Conservation (phyloP, 1,140 invertebrate species). For the Sweltsa coloradensis region DNA sequence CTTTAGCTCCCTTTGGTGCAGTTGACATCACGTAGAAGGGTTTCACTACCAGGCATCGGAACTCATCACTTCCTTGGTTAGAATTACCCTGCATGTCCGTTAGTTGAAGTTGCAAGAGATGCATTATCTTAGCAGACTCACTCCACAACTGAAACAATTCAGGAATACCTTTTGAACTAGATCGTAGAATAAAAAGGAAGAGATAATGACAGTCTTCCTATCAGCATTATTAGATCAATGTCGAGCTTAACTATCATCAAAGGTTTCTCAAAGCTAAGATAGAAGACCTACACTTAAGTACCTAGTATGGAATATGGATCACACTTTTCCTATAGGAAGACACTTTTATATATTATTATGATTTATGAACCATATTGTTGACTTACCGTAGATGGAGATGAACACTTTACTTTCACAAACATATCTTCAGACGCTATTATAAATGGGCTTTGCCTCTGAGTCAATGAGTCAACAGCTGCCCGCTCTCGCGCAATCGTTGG, state of each 20-base stretch:
- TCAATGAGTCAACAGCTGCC: background rate
- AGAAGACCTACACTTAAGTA: too few species aligned
- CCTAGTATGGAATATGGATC: too few species aligned
- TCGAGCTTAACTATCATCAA: too few species aligned
- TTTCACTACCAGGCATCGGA: background rate
- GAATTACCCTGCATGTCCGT: background rate
- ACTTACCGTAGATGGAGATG: background rate
- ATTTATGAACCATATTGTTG: background rate
- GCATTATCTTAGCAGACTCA: background rate
- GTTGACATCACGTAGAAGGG: conserved; percentile 1
- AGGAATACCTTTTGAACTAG: too few species aligned
- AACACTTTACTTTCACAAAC: background rate
- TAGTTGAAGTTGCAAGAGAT: background rate
- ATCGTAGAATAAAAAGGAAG: too few species aligned
- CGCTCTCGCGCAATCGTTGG: conserved; percentile 3
- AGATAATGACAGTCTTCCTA: too few species aligned
- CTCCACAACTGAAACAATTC: conserved; percentile 1
- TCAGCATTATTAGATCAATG: too few species aligned
- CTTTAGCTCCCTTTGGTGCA: too few species aligned
- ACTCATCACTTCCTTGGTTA: background rate
- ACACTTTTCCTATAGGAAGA: too few species aligned
- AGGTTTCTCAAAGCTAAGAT: too few species aligned
- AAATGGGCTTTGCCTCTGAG: conserved; percentile 1
- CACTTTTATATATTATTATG: too few species aligned
- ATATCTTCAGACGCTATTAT: background rate